Percentiles rank a stretch among this genome's conserved stretches.
These are phyloP conservation scores for Epizoanthus fatuus DNA, from an alignment of 92 coral and sea anemone species.

Conservation along the genomic window DNA sequence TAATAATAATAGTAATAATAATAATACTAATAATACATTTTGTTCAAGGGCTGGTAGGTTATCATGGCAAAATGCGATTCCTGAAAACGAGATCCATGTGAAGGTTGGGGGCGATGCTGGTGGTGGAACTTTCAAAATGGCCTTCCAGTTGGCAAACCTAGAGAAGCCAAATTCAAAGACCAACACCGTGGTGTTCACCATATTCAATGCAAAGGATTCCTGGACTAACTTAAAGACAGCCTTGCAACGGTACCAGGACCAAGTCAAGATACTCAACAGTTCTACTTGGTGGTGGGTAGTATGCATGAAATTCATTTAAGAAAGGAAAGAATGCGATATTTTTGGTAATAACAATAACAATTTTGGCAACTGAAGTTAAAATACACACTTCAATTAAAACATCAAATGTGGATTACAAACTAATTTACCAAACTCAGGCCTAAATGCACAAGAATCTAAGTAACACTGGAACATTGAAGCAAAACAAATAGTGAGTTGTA, in stretches of 20 bases:
- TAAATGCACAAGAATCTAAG: no score
- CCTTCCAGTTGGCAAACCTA: constrained; percentile 48
- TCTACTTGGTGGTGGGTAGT: constrained; percentile 47
- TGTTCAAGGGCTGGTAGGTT: constrained; percentile 16
- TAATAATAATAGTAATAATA: no score
- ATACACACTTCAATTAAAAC: no score
- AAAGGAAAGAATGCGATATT: no score
- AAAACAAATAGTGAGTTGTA: no score
- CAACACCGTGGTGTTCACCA: constrained; percentile 45
- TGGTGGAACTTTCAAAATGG: constrained; percentile 54
- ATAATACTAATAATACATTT: no score
- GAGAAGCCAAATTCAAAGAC: constrained; percentile 45
- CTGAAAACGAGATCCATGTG: constrained; percentile 19
- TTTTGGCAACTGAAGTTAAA: no score
- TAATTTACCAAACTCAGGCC: no score
- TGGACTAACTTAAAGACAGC: constrained; percentile 32
- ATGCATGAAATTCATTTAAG: no score
- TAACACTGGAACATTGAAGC: no score
- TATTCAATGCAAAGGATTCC: constrained; percentile 53
- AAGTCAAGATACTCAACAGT: constrained; percentile 28
- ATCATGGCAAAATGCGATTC: constrained; percentile 35
- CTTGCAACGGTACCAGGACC: constrained; percentile 22
- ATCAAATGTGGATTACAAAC: no score
- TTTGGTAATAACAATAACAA: no score
- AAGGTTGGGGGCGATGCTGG: constrained; percentile 61